These are phyloP conservation scores for Xylophagus ater DNA, from an alignment of 2,888 invertebrate species.

Conservation along the genomic window DNA sequence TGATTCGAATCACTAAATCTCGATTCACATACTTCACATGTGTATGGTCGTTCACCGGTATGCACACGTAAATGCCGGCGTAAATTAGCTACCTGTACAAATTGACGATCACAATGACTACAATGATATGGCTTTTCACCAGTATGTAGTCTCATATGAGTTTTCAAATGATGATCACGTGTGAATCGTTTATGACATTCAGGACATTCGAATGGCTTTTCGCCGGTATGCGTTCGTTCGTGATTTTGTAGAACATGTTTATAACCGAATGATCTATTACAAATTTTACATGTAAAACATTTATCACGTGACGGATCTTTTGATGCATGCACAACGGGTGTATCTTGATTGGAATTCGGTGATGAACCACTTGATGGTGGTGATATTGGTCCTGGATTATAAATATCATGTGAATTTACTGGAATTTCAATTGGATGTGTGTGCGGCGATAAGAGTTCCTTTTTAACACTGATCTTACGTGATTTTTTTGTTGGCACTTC, in stretches of 20 bases:
- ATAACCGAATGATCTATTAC: constrained; percentile 82
- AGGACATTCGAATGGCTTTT: constrained; percentile 86
- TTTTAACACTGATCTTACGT: constrained; percentile 33
- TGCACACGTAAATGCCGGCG: constrained; percentile 81
- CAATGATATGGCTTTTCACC: constrained; percentile 91
- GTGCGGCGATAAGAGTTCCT: constrained; percentile 30
- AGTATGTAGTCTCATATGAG: constrained; percentile 84
- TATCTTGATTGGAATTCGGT: constrained; percentile 38
- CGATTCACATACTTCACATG: constrained; percentile 73
- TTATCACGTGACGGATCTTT: constrained; percentile 58
- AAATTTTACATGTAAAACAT: constrained; percentile 78
- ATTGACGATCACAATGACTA: constrained; percentile 81
- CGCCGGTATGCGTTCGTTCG: constrained; percentile 88
- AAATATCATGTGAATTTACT: constrained; percentile 17
- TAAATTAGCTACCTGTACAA: constrained; percentile 87
- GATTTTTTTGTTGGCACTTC: constrained; percentile 30
- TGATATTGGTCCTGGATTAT: constrained; percentile 39
- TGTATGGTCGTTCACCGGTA: constrained; percentile 83
- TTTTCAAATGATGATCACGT: constrained; percentile 85
- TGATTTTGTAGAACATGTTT: constrained; percentile 92
- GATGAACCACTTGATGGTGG: constrained; percentile 47
- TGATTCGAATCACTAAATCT: constrained; percentile 88
- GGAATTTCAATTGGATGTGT: constrained; percentile 25
- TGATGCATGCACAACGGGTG: constrained; percentile 20
- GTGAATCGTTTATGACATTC: constrained; percentile 89